These are phyloP conservation scores for Anthonomus grandis DNA, from an alignment of 1,140 invertebrate species.

Conservation along the genomic window DNA sequence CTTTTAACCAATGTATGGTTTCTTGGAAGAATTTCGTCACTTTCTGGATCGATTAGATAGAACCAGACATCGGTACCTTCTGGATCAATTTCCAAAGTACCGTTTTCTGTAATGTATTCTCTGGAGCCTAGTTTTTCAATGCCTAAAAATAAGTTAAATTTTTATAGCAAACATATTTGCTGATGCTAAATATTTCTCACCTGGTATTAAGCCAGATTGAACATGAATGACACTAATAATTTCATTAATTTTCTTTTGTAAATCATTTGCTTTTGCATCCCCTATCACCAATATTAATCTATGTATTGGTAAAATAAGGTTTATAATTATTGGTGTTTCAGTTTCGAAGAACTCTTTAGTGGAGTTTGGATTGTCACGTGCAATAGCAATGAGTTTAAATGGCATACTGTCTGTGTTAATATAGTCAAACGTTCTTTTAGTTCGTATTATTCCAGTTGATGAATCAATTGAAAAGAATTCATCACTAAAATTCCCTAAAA, in stretches of 20 bases:
- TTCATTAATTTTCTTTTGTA: conserved; percentile 62
- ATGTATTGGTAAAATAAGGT: conserved; percentile 65
- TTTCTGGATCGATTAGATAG: conserved; percentile 77
- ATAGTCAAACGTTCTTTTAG: conserved; percentile 66
- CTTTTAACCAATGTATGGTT: conserved; percentile 68
- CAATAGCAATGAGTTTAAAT: conserved; percentile 70
- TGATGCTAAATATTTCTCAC: conserved; percentile 3
- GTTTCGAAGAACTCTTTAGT: conserved; percentile 59
- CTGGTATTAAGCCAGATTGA: conserved; percentile 63
- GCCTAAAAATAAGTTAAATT: conserved; percentile 55
- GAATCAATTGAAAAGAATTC: conserved; percentile 73
- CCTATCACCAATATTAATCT: conserved; percentile 75
- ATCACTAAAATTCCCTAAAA: conserved; percentile 53
- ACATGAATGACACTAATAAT: conserved; percentile 70
- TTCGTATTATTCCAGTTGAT: conserved; percentile 70
- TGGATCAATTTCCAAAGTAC: conserved; percentile 67
- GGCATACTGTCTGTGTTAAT: conserved; percentile 62
- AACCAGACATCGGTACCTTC: conserved; percentile 84
- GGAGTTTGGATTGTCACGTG: conserved; percentile 69
- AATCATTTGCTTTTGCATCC: conserved; percentile 66
- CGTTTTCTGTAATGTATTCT: conserved; percentile 66
- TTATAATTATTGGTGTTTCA: conserved; percentile 54
- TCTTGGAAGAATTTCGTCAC: conserved; percentile 67
- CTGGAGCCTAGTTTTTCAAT: conserved; percentile 72
- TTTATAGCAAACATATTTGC: too few relatives aligned